Base-by-base conservation (phyloP, 2,113 vertebrate species). In the Leptosomus discolor region DNA sequence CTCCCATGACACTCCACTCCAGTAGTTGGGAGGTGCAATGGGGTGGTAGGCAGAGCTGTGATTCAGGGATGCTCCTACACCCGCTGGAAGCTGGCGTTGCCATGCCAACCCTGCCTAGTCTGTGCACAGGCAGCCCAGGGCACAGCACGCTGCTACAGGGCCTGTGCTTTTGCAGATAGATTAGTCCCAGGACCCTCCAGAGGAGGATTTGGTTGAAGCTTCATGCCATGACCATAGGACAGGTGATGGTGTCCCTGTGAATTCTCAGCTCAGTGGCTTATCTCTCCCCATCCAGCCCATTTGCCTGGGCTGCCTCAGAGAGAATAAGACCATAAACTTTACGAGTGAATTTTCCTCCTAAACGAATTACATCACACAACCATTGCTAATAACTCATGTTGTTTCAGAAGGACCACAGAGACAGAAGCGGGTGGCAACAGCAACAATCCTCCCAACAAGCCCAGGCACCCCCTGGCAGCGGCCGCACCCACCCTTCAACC, bases 361-460 rank as follows among this genome's bases (percentile, higher is more conserved):
- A 82, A 70, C 30, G 2, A 81, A 43, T 70, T 68, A 87, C 65
- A 73, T 88, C 58, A 89, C 60, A 22, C 19, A 32, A 50, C 11
- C 32, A 20, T 11, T 78, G 70, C 51, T 39, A 61, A 83, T 17
- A 64, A 17, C 30, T 51, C 0, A 0, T 60, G 57, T 11, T 96
- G 89, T 58, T 92, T 71, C 74, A 75, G 69, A 58, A 92, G 76
- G 71, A 92, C 50, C 67, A 85, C 73, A 85, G 81, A 76, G 57
- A 18, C 2, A 82, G 65, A 82, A 76, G 46, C 2, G 22, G 58
- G 63, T n/a, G 88, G 93, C 87, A 96, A 95, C 50, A 80, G 93
- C 54, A 96, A 57, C 37, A 96, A 94, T 83, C 50, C 74, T 95
- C 45, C 50, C 39, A 24, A 88, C 96, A 96, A 96, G 96, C 87